Conservation (phyloP, 2,113 vertebrate species). For the Prolemur simus region DNA sequence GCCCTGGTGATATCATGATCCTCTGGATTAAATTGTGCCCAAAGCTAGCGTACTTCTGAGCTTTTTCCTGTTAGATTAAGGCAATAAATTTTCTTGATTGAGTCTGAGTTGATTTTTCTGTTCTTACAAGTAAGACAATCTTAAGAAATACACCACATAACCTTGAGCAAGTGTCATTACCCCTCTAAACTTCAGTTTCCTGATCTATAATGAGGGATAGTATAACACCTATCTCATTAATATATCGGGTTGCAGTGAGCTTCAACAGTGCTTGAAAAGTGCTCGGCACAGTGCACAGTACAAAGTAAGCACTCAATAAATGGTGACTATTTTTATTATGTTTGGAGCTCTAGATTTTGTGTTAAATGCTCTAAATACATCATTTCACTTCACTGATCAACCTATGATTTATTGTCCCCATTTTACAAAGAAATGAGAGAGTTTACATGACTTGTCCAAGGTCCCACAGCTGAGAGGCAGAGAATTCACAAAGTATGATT, state of each 20-base stretch:
- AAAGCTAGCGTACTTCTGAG: neutral
- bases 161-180: neutral
- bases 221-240: neutral
- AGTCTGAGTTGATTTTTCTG: constrained; percentile 22
- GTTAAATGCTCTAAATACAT: neutral
- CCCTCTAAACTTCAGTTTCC: neutral
- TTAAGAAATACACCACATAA: neutral
- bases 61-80: neutral
- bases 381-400: neutral
- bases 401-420: neutral
- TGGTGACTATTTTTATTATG: neutral
- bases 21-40: neutral
- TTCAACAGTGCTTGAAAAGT: neutral
- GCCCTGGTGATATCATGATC: neutral
- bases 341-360: neutral
- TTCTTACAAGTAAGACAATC: constrained; percentile 25
- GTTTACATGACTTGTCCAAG: neutral
- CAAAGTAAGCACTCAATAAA: neutral
- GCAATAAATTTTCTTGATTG: neutral
- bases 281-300: neutral
- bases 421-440: constrained; percentile 37
- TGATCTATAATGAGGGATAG: neutral
- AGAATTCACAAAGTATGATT: neutral
- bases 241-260: neutral
- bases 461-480: neutral